Percentiles rank a stretch among this genome's conserved stretches.
Evolutionary conservation across 2,797 vertebrate genomes (phyloP).

Genomic region (Enteromius anoplus): DNA sequence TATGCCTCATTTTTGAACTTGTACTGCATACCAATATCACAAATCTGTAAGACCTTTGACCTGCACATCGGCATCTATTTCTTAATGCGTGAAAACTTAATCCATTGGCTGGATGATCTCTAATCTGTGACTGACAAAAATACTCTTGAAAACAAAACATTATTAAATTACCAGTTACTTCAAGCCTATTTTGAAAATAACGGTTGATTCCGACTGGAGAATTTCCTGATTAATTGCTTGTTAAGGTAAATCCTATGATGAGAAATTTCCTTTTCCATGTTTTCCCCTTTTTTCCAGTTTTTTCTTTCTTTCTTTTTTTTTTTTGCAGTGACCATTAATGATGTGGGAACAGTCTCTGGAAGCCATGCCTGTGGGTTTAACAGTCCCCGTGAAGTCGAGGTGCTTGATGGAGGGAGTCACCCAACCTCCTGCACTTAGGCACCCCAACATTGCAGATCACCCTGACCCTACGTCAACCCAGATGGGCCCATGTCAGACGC

Average conservation of each 20-base stretch:
- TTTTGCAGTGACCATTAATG: slow-evolving; percentile 82
- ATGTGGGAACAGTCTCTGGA: slow-evolving; percentile 84
- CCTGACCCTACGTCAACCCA: slow-evolving; percentile 33
- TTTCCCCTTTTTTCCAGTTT: slow-evolving; percentile 59
- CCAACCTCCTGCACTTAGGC: slow-evolving; percentile 47
- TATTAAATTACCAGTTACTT: slow-evolving; percentile 53
- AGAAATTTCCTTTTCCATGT: slow-evolving; percentile 48
- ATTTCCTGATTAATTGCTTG: slow-evolving; percentile 64
- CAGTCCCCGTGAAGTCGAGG: slow-evolving; percentile 81
- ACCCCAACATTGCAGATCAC: slow-evolving; percentile 40
- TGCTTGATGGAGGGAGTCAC: slow-evolving; percentile 69
- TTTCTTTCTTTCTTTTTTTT: slow-evolving; percentile 51
- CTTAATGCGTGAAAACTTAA: slow-evolving; percentile 40
- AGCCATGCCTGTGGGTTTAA: slow-evolving; percentile 84
- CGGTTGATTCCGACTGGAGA: slow-evolving; percentile 55
- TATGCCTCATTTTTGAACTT: slow-evolving; percentile 43
- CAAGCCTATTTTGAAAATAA: slow-evolving; percentile 59
- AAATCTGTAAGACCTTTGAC: slow-evolving; percentile 42
- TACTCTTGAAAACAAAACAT: slow-evolving; percentile 47
- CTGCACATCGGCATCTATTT: slow-evolving; percentile 43
- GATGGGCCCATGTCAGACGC: slow-evolving; percentile 84
- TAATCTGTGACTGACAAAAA: slow-evolving; percentile 49
- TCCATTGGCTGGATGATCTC: slow-evolving; percentile 50
- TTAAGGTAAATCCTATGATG: slow-evolving; percentile 58
- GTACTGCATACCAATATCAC: slow-evolving; percentile 39